Evolutionary conservation across 2,113 vertebrate species (phyloP), one percentile per base, ranked within the genome.

Genomic region (Phaethornis superciliosus): DNA sequence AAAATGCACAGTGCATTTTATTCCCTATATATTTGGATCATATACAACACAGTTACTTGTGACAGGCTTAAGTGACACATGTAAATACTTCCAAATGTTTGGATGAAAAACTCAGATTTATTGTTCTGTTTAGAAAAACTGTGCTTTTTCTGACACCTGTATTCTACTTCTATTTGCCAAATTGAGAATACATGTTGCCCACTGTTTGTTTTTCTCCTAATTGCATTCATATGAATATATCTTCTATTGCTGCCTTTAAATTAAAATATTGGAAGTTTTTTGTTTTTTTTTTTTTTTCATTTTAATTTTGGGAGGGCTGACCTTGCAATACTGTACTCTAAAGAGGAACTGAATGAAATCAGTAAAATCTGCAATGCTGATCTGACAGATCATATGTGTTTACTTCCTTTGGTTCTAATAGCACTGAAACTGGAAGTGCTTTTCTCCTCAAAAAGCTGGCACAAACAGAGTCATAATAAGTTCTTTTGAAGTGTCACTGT

Each of bases 201-300:
- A 22, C 55, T 52, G 51, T 6, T 67, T 54, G 85, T 5, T 60
- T 89, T 58, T 65, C 22, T 30, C 33, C 20, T 27, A 59, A 60
- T 47, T 47, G 26, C 0, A 2, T 46, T 77, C 4, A 11, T 0
- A 0, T 81, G 52, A 62, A 23, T 52, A 40, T 63, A 74, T 56
- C 18, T 72, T 63, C 17, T 58, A 6, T 46, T 81, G 9, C 4
- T 5, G 32, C 52, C 26, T 68, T 78, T 26, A n/a, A 47, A 30
- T 62, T 5, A 63, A 26, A 6, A 7, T 2, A 32, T 26, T 7
- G 2, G 15, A 30, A 81, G 32, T 1, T 32, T 7, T 60, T 82
- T 85, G 67, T 67, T 71, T 63, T 15, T 44, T 13, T 72, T 60
- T 13, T 82, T 85, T 72, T 67, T 71, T 63, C 17, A 49, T 13